Base-by-base conservation (phyloP, 2,888 invertebrate species). In the Aelia acuminata region DNA sequence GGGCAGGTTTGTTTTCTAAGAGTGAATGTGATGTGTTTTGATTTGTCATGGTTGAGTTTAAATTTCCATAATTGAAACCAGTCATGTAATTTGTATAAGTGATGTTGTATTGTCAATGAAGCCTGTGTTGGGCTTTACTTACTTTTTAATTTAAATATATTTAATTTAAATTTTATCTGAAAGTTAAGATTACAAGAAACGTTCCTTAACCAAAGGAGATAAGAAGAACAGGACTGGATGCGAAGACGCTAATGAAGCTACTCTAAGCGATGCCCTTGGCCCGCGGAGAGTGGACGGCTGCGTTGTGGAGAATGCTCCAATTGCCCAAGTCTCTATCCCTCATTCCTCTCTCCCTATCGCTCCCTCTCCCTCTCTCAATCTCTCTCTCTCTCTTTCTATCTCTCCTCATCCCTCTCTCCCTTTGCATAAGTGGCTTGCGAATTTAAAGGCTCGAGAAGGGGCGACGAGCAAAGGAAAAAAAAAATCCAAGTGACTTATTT, bases 101-200 rank as follows among this genome's bases (percentile, higher is more conserved):
- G n/a, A n/a, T n/a, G n/a, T n/a, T n/a, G n/a, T n/a, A n/a, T n/a
- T n/a, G n/a, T n/a, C n/a, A n/a, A n/a, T n/a, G n/a, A n/a, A n/a
- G n/a, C n/a, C n/a, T n/a, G n/a, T n/a, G n/a, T n/a, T n/a, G n/a
- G n/a, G n/a, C n/a, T n/a, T n/a, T n/a, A n/a, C n/a, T n/a, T n/a
- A n/a, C n/a, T n/a, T n/a, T n/a, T n/a, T 63, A 63, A 63, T 63
- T 53, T 31, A 15, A 63, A 63, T 63, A 31, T 63, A 63, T 31
- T 13, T 63, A 31, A 26, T 63, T 13, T 63, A 15, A 3, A 5
- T 31, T 3, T n/a, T 53, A 8, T 53, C 7, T n/a, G 2, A 31
- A 4, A 10, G 31, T 63, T 63, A 63, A 13, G 26, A 63, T 31
- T 63, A 31, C 57, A 63, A 63, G 57, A 31, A 63, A 63, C 57